These are phyloP conservation scores for Drosophila ananassae DNA, from an alignment of 1,140 invertebrate species.

Conservation along the genomic window DNA sequence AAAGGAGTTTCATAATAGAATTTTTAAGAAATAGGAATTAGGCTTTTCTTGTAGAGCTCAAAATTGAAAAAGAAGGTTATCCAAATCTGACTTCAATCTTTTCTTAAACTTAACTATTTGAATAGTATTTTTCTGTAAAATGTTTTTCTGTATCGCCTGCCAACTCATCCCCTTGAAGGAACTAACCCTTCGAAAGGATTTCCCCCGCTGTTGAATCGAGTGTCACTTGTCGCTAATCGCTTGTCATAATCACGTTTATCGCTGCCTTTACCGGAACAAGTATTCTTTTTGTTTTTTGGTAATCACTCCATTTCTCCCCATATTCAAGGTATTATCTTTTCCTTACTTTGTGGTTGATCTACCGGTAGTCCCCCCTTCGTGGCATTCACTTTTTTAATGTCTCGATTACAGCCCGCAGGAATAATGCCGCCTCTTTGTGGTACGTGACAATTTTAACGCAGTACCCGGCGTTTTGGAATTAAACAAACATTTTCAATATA, in stretches of 20 bases:
- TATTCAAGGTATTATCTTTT: slow-evolving; percentile 45
- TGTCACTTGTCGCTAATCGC: slow-evolving; percentile 80
- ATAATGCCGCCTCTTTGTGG: slow-evolving; percentile 33
- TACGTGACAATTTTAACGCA: slow-evolving; percentile 80
- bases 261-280: slow-evolving; percentile 59
- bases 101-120: too few relatives aligned
- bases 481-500: slow-evolving; percentile 38
- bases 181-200: slow-evolving; percentile 18
- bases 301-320: slow-evolving; percentile 31
- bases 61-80: too few relatives aligned
- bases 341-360: slow-evolving; percentile 56
- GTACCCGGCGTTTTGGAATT: slow-evolving; percentile 16
- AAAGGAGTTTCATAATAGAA: too few relatives aligned
- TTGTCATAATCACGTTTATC: slow-evolving; percentile 78
- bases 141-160: not conserved
- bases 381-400: slow-evolving; percentile 10
- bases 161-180: slow-evolving; percentile 9
- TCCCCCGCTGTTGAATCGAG: slow-evolving; percentile 37
- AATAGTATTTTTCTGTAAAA: too few relatives aligned
- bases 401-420: slow-evolving; percentile 59
- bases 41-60: too few relatives aligned
- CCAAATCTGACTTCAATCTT: too few relatives aligned
- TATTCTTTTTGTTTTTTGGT: slow-evolving; percentile 31
- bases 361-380: slow-evolving; percentile 42
- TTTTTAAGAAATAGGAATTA: too few relatives aligned